phyloP scores from a whole-genome alignment of 1,140 invertebrate species.

The Bombus polaris region DNA sequence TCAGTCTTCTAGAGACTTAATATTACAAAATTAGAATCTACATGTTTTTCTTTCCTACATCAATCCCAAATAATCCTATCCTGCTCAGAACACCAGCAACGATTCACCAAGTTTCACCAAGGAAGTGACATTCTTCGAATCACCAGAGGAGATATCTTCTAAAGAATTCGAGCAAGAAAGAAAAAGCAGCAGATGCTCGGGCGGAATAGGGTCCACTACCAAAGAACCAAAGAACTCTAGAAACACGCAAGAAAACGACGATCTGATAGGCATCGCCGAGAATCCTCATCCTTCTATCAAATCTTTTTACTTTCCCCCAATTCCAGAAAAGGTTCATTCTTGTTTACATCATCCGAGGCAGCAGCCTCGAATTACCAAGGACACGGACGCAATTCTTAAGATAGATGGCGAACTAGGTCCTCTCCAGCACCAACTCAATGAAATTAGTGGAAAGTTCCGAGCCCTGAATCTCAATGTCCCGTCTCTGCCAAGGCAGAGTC shows the following conservation, averaged over 20 bases:
- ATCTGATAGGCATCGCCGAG: constrained; percentile 56
- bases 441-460: constrained; percentile 58
- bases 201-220: not conserved
- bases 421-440: constrained; percentile 57
- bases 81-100: not conserved
- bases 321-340: not conserved
- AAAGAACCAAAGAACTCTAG: not conserved
- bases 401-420: constrained; percentile 67
- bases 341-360: not conserved
- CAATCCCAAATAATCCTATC: not conserved
- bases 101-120: too few species aligned
- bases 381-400: constrained; percentile 55
- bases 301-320: constrained; percentile 61
- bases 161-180: not conserved
- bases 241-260: constrained; percentile 1
- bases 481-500: not conserved
- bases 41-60: not conserved
- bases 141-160: not conserved
- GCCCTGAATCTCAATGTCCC: constrained; percentile 40
- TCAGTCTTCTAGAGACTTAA: not conserved
- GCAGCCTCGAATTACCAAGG: constrained; percentile 16
- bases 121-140: not conserved
- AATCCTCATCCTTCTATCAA: constrained; percentile 64
- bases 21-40: not conserved
- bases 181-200: not conserved